Evolutionary conservation across 2,888 invertebrate species (phyloP).

Genomic region (Ophion ellenae): DNA sequence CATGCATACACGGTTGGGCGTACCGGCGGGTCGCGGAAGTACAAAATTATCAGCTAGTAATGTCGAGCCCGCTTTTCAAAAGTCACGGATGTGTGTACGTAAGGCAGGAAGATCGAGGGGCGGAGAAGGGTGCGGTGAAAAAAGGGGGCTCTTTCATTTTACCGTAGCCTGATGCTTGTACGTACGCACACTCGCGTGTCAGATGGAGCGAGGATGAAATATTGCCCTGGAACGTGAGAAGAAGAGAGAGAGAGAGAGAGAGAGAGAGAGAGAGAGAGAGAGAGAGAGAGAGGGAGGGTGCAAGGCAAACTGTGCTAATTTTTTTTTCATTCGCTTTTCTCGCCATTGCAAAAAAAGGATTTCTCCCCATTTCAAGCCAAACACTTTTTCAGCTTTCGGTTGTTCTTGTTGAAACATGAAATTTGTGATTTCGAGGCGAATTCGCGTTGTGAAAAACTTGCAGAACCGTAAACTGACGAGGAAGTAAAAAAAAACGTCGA

Average conservation of each 20-base stretch:
- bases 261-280: too few relatives aligned
- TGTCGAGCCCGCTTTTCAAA: conserved; percentile 68
- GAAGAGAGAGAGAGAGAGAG: too few relatives aligned
- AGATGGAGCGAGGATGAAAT: conserved; percentile 72
- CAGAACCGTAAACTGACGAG: too few relatives aligned
- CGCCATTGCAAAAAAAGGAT: neutral
- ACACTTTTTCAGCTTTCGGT: neutral
- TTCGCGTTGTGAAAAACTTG: neutral
- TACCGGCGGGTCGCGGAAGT: conserved; percentile 59
- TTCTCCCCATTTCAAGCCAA: neutral
- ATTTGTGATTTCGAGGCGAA: neutral
- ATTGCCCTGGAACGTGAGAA: conserved; percentile 57
- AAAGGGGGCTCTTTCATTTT: conserved; percentile 40
- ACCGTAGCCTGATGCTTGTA: conserved; percentile 1
- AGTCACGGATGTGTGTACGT: conserved; percentile 38
- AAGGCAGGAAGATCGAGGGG: neutral
- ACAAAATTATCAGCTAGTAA: conserved; percentile 74
- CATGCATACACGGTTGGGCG: conserved; percentile 16
- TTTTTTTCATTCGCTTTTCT: neutral
- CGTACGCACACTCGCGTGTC: conserved; percentile 52
- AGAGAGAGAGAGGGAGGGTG: conserved; percentile 1
- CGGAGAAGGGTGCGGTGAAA: neutral
- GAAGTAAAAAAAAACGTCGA: neutral
- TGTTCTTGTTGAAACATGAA: neutral
- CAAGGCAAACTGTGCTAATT: neutral